Percentiles rank a stretch among this genome's conserved stretches.
phyloP scores from a whole-genome alignment of 2,797 vertebrate species.

The Tachyglossus aculeatus region DNA sequence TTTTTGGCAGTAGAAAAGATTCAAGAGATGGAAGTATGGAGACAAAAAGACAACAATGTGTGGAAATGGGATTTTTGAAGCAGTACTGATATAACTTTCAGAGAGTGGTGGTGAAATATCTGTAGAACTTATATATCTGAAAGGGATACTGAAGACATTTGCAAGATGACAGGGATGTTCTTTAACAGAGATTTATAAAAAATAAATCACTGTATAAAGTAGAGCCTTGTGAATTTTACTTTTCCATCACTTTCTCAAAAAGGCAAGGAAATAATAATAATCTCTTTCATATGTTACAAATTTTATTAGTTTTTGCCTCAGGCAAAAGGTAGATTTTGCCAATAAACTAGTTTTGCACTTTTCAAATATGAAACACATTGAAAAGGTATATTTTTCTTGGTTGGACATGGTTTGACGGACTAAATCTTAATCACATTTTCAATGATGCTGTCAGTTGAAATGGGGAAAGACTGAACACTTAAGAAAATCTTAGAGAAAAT shows the following conservation, averaged over 20 bases:
- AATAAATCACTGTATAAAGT: constrained; percentile 44
- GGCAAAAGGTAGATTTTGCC: constrained; percentile 38
- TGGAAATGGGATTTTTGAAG: constrained; percentile 20
- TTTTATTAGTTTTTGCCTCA: constrained; percentile 46
- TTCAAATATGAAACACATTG: constrained; percentile 41
- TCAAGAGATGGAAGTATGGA: not conserved
- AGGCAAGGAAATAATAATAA: constrained; percentile 58
- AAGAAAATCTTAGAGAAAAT: not conserved
- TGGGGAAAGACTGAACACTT: constrained; percentile 23
- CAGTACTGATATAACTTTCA: not conserved
- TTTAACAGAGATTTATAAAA: no score
- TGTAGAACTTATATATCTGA: not conserved
- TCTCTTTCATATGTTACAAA: constrained; percentile 53
- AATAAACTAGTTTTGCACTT: constrained; percentile 51
- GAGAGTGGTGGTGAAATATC: not conserved
- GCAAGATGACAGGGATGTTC: not conserved
- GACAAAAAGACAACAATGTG: not conserved
- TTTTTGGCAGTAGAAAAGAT: not conserved
- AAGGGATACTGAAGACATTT: no score
- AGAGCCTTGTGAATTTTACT: constrained; percentile 42
- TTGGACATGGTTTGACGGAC: constrained; percentile 29
- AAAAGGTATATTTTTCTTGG: constrained; percentile 50
- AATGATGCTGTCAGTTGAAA: constrained; percentile 39
- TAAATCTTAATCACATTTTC: constrained; percentile 40
- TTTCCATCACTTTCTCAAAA: constrained; percentile 39